Evolutionary conservation across 1,140 invertebrate genomes (phyloP).

Genomic region (Planococcus citri): DNA sequence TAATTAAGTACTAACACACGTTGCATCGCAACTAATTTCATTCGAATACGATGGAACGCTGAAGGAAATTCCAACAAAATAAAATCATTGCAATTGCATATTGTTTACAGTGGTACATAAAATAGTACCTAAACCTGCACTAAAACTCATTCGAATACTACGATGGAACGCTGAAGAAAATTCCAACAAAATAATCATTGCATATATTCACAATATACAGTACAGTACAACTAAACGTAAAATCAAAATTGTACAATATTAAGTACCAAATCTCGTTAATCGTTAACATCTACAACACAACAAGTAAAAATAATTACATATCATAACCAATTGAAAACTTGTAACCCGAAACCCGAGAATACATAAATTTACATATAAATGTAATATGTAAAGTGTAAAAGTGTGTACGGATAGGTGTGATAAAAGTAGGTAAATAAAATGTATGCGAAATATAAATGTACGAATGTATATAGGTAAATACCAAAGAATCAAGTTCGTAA

Average conservation of each 20-base stretch:
- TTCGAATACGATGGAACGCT: too few relatives aligned
- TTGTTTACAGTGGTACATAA: too few relatives aligned
- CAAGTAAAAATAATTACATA: conserved; percentile 10
- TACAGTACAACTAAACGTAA: too few relatives aligned
- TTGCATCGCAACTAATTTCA: too few relatives aligned
- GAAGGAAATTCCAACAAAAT: too few relatives aligned
- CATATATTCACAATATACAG: conserved; percentile 17
- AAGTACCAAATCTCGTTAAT: conserved; percentile 13
- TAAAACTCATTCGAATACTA: not conserved
- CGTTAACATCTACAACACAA: conserved; percentile 13
- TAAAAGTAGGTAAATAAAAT: conserved; percentile 8
- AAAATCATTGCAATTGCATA: too few relatives aligned
- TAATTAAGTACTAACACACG: too few relatives aligned
- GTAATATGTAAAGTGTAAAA: conserved; percentile 10
- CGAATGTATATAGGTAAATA: conserved; percentile 7
- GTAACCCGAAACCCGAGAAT: not conserved
- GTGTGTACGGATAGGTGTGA: conserved; percentile 4
- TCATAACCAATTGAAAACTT: not conserved
- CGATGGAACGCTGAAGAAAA: not conserved
- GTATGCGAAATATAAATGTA: not conserved
- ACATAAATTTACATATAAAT: conserved; percentile 5
- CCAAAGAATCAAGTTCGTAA: not conserved
- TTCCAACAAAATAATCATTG: conserved; percentile 15
- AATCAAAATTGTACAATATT: conserved; percentile 17
- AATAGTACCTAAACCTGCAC: too few relatives aligned